A percentile compares a stretch with the other conserved stretches of the same genome.
phyloP scores from a whole-genome alignment of 2,888 invertebrate genomes.

The Blera fallax region DNA sequence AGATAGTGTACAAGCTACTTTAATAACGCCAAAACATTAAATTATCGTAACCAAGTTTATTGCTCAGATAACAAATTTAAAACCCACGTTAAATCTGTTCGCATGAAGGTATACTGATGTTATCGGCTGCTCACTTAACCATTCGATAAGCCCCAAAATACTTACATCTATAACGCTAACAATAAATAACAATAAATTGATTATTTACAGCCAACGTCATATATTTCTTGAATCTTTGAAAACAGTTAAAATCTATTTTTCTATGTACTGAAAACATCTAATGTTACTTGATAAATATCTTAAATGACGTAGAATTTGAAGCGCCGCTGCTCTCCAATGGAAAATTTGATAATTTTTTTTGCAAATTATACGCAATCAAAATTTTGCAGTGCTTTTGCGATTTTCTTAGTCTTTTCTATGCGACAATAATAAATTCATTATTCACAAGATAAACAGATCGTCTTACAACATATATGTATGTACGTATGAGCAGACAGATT shows the following conservation, averaged over 20 bases:
- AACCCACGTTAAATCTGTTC: constrained; percentile 35
- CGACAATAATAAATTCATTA: background rate
- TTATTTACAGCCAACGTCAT: background rate
- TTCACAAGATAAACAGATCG: background rate
- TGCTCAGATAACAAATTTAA: constrained; percentile 34
- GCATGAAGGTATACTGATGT: background rate
- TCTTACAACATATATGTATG: background rate
- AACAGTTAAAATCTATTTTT: background rate
- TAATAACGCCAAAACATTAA: constrained; percentile 18
- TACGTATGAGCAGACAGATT: background rate
- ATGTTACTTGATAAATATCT: background rate
- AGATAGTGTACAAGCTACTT: constrained; percentile 28
- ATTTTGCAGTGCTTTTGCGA: background rate
- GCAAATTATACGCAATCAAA: background rate
- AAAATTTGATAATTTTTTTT: background rate
- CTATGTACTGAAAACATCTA: background rate
- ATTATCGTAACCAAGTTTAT: constrained; percentile 22
- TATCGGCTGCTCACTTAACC: constrained; percentile 28
- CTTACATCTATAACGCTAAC: background rate
- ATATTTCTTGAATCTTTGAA: background rate
- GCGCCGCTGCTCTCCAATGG: background rate
- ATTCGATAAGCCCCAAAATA: constrained; percentile 16
- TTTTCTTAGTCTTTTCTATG: background rate
- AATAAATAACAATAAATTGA: constrained; percentile 7
- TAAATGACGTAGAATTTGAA: background rate